Evolutionary conservation across 2,888 invertebrate species (phyloP).

Genomic region (Troilus luridus): DNA sequence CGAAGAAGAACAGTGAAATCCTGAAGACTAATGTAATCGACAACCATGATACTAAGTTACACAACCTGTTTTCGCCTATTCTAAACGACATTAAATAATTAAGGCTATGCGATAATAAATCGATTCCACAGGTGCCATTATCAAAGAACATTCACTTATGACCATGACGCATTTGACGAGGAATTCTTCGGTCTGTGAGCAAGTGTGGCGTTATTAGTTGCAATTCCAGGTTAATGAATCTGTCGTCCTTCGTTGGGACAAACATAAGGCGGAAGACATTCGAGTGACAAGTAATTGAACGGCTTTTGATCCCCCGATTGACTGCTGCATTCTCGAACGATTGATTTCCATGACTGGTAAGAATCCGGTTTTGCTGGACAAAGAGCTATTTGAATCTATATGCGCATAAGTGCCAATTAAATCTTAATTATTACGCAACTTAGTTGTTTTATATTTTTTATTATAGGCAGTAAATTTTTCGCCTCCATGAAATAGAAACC

Average conservation of each 20-base stretch:
- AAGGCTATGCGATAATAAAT: neutral
- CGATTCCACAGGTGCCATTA: neutral
- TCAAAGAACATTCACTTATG: neutral
- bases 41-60: neutral
- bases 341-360: neutral
- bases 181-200: neutral
- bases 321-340: neutral
- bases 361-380: neutral
- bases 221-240: neutral
- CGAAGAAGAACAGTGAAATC: too few species aligned
- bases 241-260: neutral
- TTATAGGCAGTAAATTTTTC: neutral
- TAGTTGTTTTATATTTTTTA: neutral
- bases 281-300: neutral
- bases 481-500: neutral
- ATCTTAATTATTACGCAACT: neutral
- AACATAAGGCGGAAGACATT: neutral
- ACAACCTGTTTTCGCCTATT: neutral
- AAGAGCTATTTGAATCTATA: neutral
- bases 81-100: neutral
- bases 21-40: neutral
- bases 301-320: neutral
- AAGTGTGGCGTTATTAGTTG: neutral
- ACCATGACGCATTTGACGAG: neutral
- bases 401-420: neutral